Conservation (phyloP, 2,113 vertebrate species). For the Oreocharis arfaki region DNA sequence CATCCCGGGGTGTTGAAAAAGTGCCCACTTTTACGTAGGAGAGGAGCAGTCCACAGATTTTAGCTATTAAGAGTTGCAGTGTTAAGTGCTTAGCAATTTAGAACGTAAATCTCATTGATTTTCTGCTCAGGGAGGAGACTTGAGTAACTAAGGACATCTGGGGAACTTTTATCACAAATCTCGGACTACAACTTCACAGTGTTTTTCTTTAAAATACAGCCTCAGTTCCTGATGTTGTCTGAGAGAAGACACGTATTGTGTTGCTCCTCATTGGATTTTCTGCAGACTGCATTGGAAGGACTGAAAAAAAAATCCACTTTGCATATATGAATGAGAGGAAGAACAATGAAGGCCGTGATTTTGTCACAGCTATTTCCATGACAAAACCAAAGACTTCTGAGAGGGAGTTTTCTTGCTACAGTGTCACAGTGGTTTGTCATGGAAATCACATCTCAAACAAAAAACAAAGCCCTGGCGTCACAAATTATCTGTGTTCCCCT, state of each 20-base stretch:
- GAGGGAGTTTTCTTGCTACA: not conserved
- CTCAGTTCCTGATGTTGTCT: not conserved
- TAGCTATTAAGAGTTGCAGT: not conserved
- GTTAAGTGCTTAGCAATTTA: not conserved
- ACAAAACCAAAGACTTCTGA: conserved; percentile 30
- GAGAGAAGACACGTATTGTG: not conserved
- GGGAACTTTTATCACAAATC: not conserved
- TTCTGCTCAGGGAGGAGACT: not conserved
- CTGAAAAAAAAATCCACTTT: not conserved
- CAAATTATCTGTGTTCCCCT: not conserved
- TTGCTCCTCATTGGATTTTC: not conserved
- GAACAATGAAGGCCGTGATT: conserved; percentile 53
- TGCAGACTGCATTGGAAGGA: not conserved
- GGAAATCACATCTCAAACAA: conserved; percentile 21
- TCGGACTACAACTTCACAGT: not conserved
- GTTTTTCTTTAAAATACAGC: not conserved
- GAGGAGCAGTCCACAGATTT: not conserved
- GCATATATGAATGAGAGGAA: conserved; percentile 20
- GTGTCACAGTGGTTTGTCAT: conserved; percentile 25
- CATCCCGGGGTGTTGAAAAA: not conserved
- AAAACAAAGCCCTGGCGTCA: not conserved
- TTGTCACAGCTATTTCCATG: conserved; percentile 43
- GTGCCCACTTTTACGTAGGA: not conserved
- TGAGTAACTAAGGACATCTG: not conserved
- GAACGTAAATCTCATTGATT: not conserved